Base-by-base conservation (phyloP, 2,113 vertebrate genomes). In the Pimephales promelas region DNA sequence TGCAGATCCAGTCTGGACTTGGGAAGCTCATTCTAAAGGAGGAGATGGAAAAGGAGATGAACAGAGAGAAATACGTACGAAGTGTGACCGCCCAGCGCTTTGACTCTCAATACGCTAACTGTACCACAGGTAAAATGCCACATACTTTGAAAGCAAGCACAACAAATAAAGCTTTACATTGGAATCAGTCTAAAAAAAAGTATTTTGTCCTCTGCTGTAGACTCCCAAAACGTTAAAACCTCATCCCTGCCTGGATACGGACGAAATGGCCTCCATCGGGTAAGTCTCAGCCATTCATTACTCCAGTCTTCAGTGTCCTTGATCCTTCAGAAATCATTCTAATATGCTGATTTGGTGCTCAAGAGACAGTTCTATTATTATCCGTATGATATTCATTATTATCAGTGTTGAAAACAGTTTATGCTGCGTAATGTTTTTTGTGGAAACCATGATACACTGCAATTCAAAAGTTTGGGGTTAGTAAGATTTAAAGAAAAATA, bases 11-110 rank as follows among this genome's bases (percentile, higher is more conserved):
- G 89, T 97, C 96, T 11, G 96, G 96, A 85, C 92, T 97, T 79
- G 96, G 96, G 4, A 95, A 97, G 86, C 61, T 97, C 84, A 97
- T 97, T 80, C 0, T 97, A 89, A 97, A 95, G 89, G 96, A 97
- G 61, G 96, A 97, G 90, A 95, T 95, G 95, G 95, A 97, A 79
- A 95, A 90, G 79, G 96, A 95, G 87, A 62, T 88, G 83, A 95
- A 86, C 87, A 91, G 93, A 0, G 94, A 95, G 83, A 90, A 94
- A 83, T 91, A 95, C 5, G 83, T 92, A 49, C 84, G 88, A 26
- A 87, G 74, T 62, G 88, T 94, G 82, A 91, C 93, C 52, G 91
- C 92, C 59, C 92, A 94, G 84, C 95, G 95, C 88, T 95, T 94
- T 0, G 94, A 96, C 82, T 93, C 94, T 56, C 91, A 95, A 87